phyloP scores from a whole-genome alignment of 1,140 invertebrate genomes.

The Solenopsis fugax region DNA sequence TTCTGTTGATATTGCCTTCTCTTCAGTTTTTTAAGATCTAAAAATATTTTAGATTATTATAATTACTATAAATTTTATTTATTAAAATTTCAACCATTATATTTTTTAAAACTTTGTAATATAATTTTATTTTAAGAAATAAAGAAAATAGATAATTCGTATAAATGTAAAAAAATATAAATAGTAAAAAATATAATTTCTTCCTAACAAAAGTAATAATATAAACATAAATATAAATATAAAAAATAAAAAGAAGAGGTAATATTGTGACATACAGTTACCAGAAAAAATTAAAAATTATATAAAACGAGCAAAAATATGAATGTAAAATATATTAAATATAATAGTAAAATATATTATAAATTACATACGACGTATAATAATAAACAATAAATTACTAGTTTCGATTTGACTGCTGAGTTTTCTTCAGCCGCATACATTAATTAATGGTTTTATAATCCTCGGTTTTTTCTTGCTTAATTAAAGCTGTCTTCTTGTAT shows the following conservation, averaged over 20 bases:
- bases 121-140: not conserved
- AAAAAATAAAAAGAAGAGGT: not conserved
- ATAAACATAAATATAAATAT: not conserved
- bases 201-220: not conserved
- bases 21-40: constrained; percentile 92
- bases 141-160: not conserved
- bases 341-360: no score
- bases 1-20: constrained; percentile 94
- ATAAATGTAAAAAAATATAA: not conserved
- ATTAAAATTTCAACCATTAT: constrained; percentile 11
- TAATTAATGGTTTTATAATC: no score
- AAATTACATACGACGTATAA: no score
- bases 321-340: no score
- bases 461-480: no score
- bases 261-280: not conserved
- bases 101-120: not conserved
- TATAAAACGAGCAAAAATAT: no score
- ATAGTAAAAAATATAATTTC: no score
- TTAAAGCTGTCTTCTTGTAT: no score
- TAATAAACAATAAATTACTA: no score
- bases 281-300: no score
- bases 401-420: no score
- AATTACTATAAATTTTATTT: not conserved
- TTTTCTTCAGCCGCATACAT: no score
- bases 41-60: not conserved